These are phyloP conservation scores for Girardia tigrina DNA, from an alignment of 2,888 invertebrate species.

Conservation along the genomic window DNA sequence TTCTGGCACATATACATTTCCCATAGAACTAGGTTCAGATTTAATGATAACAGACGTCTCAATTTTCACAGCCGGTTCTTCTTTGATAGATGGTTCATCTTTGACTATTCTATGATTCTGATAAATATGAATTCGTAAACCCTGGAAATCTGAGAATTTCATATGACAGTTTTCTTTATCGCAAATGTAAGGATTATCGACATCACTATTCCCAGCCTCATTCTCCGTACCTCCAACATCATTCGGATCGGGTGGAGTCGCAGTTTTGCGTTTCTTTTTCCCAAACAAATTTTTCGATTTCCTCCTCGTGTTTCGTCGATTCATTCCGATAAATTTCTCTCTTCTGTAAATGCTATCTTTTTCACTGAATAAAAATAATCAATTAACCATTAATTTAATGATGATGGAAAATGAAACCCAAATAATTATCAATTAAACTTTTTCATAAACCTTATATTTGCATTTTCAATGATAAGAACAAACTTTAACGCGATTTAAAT, in stretches of 20 bases:
- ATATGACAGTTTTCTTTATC: constrained; percentile 8
- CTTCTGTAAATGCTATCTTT: constrained; percentile 13
- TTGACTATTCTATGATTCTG: neutral
- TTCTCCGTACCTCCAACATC: neutral
- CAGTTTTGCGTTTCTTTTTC: constrained; percentile 18
- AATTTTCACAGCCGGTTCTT: neutral
- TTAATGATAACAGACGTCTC: neutral
- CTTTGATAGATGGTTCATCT: neutral
- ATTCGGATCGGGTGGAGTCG: constrained; percentile 8
- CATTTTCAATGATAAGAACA: too few relatives aligned
- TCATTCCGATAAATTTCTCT: constrained; percentile 19
- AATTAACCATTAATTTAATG: too few relatives aligned
- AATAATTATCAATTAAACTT: too few relatives aligned
- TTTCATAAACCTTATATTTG: too few relatives aligned
- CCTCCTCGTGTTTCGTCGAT: constrained; percentile 3
- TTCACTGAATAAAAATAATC: neutral
- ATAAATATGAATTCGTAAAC: neutral
- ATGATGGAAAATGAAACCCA: too few relatives aligned
- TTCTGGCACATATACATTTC: neutral
- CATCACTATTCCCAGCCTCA: constrained; percentile 1
- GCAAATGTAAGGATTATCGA: neutral
- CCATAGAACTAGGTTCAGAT: constrained; percentile 6
- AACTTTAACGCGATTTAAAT: too few relatives aligned
- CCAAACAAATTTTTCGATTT: constrained; percentile 10
- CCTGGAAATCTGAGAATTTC: constrained; percentile 15